Percentiles rank a stretch among this genome's conserved stretches.
Evolutionary conservation across 2,113 vertebrate genomes (phyloP).

Genomic region (Shinisaurus crocodilurus): DNA sequence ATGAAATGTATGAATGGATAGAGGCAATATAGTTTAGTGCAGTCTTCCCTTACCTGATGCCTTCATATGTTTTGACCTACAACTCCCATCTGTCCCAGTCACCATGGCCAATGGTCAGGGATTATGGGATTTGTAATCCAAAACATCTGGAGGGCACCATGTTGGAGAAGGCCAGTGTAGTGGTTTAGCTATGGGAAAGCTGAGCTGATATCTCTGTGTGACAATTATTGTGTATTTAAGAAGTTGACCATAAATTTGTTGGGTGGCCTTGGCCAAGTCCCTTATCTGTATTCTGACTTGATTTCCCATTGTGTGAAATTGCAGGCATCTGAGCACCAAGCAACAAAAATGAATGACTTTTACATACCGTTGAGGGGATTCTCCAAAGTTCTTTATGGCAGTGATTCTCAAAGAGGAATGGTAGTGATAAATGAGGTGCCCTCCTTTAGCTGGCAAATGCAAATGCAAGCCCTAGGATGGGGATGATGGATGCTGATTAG

Average conservation of each 20-base stretch:
- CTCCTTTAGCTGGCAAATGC: background rate
- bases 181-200: too few species aligned
- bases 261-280: background rate
- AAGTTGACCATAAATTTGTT: too few species aligned
- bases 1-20: background rate
- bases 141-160: too few species aligned
- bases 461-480: background rate
- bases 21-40: background rate
- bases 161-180: too few species aligned
- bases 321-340: background rate
- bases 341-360: slow-evolving; percentile 3
- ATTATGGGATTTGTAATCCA: too few species aligned
- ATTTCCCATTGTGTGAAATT: background rate
- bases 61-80: too few species aligned
- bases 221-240: too few species aligned
- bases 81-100: too few species aligned
- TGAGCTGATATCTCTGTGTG: too few species aligned
- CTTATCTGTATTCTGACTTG: background rate
- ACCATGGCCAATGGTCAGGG: too few species aligned
- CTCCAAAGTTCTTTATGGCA: background rate
- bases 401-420: background rate
- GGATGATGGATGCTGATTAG: background rate
- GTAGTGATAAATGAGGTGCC: too few species aligned
- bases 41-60: too few species aligned
- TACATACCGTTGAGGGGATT: background rate